A percentile compares a stretch with the other conserved stretches of the same genome.
Conservation (phyloP, 2,888 invertebrate species). For the Troilus luridus region DNA sequence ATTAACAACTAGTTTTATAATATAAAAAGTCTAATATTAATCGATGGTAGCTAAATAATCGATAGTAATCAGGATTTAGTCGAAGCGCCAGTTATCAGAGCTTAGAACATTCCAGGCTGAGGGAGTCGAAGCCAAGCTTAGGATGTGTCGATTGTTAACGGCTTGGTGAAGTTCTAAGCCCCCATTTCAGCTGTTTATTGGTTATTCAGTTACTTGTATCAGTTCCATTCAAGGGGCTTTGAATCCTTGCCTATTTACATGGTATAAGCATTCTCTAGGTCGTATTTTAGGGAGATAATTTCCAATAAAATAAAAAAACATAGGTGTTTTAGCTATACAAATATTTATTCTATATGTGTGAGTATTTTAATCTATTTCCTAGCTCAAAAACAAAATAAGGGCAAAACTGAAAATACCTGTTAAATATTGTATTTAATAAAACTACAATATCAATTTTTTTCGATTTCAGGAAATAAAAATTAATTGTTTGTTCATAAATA, state of each 20-base stretch:
- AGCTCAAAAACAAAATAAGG: no score
- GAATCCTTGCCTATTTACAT: background rate
- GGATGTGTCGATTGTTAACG: background rate
- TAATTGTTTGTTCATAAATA: no score
- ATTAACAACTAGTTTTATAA: no score
- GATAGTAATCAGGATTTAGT: background rate
- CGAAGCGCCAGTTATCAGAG: background rate
- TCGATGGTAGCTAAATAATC: background rate
- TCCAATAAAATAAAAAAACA: no score
- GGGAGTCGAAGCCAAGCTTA: background rate
- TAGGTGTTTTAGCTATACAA: no score
- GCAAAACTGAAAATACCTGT: no score
- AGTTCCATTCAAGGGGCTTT: background rate
- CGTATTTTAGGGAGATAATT: background rate
- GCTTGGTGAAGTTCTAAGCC: constrained; percentile 6
- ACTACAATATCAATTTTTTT: no score
- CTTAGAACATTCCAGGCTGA: background rate
- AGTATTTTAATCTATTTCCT: no score
- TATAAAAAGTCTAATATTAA: background rate
- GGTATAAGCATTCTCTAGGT: background rate
- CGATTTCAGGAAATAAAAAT: no score
- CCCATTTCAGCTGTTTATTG: background rate
- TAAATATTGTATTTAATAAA: no score
- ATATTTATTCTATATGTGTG: no score
- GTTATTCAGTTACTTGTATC: background rate